Conservation (phyloP, 2,888 invertebrate species). For the Andrena bicolor region DNA sequence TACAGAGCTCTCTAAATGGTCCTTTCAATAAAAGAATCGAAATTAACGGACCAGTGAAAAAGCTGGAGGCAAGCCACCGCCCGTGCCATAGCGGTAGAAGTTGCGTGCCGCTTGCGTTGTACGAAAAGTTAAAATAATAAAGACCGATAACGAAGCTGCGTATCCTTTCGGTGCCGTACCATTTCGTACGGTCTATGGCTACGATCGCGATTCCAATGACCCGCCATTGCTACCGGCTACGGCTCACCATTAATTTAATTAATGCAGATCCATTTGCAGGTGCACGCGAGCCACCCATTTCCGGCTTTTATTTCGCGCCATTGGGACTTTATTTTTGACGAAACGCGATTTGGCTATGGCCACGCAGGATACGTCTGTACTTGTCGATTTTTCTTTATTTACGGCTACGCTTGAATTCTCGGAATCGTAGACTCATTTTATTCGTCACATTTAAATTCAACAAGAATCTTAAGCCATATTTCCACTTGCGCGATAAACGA, state of each 20-base stretch:
- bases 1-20: neutral
- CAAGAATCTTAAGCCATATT: neutral
- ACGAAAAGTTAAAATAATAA: constrained; percentile 48
- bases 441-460: neutral
- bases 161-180: constrained; percentile 26
- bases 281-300: constrained; percentile 64
- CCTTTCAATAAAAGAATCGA: neutral
- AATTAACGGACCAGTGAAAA: constrained; percentile 2
- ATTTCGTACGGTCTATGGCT: constrained; percentile 52
- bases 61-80: neutral
- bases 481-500: neutral
- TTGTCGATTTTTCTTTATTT: neutral
- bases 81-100: neutral
- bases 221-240: constrained; percentile 61
- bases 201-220: constrained; percentile 62
- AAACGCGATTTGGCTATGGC: constrained; percentile 13
- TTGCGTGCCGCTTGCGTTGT: constrained; percentile 3
- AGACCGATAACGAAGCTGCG: constrained; percentile 49
- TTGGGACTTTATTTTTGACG: constrained; percentile 65
- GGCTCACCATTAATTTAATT: constrained; percentile 73
- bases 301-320: constrained; percentile 65
- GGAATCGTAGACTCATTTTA: constrained; percentile 13
- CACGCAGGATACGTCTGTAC: neutral
- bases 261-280: constrained; percentile 70
- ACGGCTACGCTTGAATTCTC: constrained; percentile 3